phyloP scores from a whole-genome alignment of 2,888 invertebrate species.

The Graphium colonna region DNA sequence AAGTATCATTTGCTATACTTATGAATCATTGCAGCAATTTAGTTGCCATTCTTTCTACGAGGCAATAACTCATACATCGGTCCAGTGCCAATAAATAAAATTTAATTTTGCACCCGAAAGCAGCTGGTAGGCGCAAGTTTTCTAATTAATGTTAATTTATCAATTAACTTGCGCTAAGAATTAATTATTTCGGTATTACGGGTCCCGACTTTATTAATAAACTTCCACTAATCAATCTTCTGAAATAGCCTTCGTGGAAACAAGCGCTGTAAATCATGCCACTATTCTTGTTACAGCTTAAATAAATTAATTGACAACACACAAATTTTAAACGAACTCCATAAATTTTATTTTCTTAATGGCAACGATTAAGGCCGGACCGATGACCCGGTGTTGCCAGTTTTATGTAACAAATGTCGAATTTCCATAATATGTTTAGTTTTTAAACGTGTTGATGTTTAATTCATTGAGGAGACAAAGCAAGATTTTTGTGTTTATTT shows the following conservation, averaged over 20 bases:
- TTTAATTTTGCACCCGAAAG: constrained; percentile 26
- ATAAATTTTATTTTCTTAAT: constrained; percentile 16
- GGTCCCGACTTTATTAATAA: constrained; percentile 72
- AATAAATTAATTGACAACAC: constrained; percentile 20
- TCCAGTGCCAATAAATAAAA: constrained; percentile 29
- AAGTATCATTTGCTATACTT: background rate
- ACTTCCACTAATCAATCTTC: constrained; percentile 75
- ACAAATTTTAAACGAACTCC: constrained; percentile 9
- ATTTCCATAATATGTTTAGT: constrained; percentile 5
- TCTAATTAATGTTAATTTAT: constrained; percentile 77
- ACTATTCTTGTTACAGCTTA: constrained; percentile 13
- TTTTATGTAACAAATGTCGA: constrained; percentile 7
- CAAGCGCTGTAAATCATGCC: constrained; percentile 18
- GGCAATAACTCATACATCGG: constrained; percentile 14
- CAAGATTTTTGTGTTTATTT: constrained; percentile 5
- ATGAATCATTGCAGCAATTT: background rate
- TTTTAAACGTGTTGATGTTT: no score
- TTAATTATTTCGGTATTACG: constrained; percentile 74
- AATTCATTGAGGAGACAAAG: constrained; percentile 7
- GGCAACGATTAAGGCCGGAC: background rate
- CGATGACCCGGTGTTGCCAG: constrained; percentile 7
- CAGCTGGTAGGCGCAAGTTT: constrained; percentile 48
- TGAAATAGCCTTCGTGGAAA: constrained; percentile 38
- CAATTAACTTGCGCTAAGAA: constrained; percentile 76
- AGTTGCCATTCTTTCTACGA: background rate